Base-by-base conservation (phyloP, 1,140 invertebrate species). In the Homarus americanus region DNA sequence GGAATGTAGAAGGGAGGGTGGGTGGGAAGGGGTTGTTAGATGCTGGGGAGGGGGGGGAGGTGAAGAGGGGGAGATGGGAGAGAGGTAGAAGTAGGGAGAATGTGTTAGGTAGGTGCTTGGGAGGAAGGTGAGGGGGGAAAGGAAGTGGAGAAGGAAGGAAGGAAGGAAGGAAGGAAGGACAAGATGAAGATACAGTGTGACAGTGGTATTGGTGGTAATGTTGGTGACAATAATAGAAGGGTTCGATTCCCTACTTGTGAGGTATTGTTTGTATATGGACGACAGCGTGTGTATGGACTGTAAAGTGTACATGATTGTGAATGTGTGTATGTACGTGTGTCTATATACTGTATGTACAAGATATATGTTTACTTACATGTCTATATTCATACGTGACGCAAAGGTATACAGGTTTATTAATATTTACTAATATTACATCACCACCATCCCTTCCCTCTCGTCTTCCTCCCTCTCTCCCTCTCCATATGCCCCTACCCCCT, bases 241-340 rank as follows among this genome's bases (percentile, higher is more conserved):
- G n/a, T n/a, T n/a, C n/a, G n/a, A n/a, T n/a, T n/a, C n/a, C n/a
- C n/a, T n/a, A n/a, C n/a, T n/a, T n/a, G 20, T 58, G 4, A 58
- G 53, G 53, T 24, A 20, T 58, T 58, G 17, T 58, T 9, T 17
- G 44, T 49, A 9, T 24, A 73, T 75, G 66, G 66, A 44, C 0
- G 36, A 85, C 40, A 34, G 75, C 41, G 40, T 83, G 34, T 36
- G 34, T 82, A 9, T 80, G n/a, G n/a, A n/a, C n/a, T n/a, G n/a
- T 15, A 38, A 32, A 20, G 28, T 80, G 34, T 82, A 24, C 32
- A 20, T 49, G 49, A 53, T 5, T 82, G 20, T 82, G 20, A 10
- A 24, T 82, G 41, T 53, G 41, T 82, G 41, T 82, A 24, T 82
- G 41, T 53, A 24, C 53, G 79, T 63, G 80, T 82, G 49, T 82